Percentiles rank a stretch among this genome's conserved stretches.
These are phyloP conservation scores for Heteromurus nitidus DNA, from an alignment of 2,888 invertebrate species.

Conservation along the genomic window DNA sequence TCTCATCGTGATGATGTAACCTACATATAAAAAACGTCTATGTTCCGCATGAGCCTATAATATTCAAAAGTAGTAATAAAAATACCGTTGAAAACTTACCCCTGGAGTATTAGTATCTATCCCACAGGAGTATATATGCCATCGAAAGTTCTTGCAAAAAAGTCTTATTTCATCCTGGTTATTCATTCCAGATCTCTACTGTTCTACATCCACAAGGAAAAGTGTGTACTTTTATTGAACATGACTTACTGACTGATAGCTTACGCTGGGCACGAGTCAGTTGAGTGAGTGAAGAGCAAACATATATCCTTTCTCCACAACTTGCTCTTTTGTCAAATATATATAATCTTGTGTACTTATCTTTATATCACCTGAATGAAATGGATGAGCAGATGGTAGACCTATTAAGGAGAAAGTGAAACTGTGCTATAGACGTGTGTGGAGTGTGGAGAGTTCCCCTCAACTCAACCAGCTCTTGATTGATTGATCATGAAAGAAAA, in stretches of 20 bases:
- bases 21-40: no score
- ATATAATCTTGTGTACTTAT: neutral
- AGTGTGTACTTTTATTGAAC: constrained; percentile 47
- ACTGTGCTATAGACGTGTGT: no score
- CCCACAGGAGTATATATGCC: neutral
- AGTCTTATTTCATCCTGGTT: neutral
- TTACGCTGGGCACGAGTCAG: neutral
- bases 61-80: no score
- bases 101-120: neutral
- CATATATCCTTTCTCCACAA: constrained; percentile 16
- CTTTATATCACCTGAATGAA: neutral
- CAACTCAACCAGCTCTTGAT: constrained; percentile 33
- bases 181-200: neutral
- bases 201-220: neutral
- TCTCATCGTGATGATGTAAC: no score
- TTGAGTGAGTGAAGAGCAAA: neutral
- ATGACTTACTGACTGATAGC: neutral
- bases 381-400: neutral
- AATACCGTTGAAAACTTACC: no score
- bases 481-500: constrained; percentile 58
- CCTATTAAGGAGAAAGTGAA: constrained; percentile 37
- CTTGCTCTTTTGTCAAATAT: neutral
- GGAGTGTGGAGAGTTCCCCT: constrained; percentile 14
- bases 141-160: neutral
- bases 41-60: no score